These are phyloP conservation scores for Trachythela sp. DNA, from an alignment of 64 coral and sea anemone genomes.

Conservation along the genomic window DNA sequence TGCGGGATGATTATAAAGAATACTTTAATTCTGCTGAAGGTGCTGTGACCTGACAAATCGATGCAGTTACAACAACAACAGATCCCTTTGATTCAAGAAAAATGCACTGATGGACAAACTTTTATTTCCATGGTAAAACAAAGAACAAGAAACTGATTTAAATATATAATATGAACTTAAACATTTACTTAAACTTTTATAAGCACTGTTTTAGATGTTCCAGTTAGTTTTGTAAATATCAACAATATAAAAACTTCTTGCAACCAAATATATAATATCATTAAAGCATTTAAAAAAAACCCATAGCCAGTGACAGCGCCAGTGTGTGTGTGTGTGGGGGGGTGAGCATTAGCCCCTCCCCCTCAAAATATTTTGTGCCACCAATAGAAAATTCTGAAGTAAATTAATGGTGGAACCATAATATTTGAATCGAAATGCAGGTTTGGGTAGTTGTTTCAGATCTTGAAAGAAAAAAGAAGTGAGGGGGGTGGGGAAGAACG, in stretches of 20 bases:
- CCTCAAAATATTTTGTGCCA: too few relatives aligned
- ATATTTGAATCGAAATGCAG: too few relatives aligned
- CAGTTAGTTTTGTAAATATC: not conserved
- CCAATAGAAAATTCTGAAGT: too few relatives aligned
- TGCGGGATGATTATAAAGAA: not conserved
- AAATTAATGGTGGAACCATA: too few relatives aligned
- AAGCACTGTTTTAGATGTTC: not conserved
- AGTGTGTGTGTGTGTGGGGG: too few relatives aligned
- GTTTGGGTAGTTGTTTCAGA: too few relatives aligned
- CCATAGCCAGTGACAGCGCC: too few relatives aligned
- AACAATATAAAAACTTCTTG: not conserved
- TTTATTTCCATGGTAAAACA: not conserved
- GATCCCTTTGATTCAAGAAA: not conserved
- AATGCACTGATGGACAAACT: not conserved
- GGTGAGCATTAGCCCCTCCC: too few relatives aligned
- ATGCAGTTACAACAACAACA: not conserved
- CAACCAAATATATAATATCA: too few relatives aligned
- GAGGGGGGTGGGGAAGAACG: too few relatives aligned
- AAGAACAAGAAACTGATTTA: not conserved
- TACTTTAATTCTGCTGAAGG: not conserved
- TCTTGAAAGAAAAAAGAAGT: too few relatives aligned
- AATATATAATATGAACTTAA: not conserved
- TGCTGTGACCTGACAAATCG: not conserved
- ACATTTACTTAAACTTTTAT: not conserved
- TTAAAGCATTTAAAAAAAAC: too few relatives aligned